Base-by-base conservation (phyloP, 2,113 vertebrate genomes). In the Chrysochloris asiatica region DNA sequence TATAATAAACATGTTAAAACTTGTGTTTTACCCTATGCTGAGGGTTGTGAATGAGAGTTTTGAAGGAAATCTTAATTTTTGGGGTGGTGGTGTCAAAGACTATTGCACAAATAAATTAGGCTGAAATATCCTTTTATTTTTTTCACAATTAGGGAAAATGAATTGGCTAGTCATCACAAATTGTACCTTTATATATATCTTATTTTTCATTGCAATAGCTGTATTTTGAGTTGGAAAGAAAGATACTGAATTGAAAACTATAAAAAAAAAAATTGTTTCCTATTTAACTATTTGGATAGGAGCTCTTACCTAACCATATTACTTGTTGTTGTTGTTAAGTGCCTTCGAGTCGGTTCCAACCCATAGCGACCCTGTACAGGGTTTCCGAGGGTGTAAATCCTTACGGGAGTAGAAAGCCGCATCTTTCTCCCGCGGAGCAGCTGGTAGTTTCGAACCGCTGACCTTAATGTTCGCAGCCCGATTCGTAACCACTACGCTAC, bases 161-260 rank as follows among this genome's bases (percentile, higher is more conserved):
- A 93, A 24, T 69, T 21, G 38, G 19, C 67, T 5, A 88, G 30
- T 43, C 59, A 43, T 73, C 24, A 88, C 33, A 85, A 47, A 47
- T 81, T 89, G 26, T 38, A 83, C 33, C 12, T 65, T 80, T 65
- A 11, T 30, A 1, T 28, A n/a, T 22, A 54, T 28, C 33, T 28
- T 81, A 45, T 54, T 76, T 87, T 87, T 80, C 21, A 47, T 75
- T 89, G 11, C 52, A 87, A 87, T 16, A 50, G 14, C n/a, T 48
- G 16, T 78, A 26, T 21, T 88, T 21, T 88, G 59, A 72, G 59
- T 47, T 72, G 9, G 59, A 83, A 78, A 79, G 26, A 87, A 76
- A 72, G 33, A 93, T 90, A 59, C 28, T 76, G 38, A 93, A n/a
- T 69, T 86, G 67, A 86, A 75, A 61, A 26, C 33, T n/a, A n/a